A percentile compares a stretch with the other conserved stretches of the same genome.
Evolutionary conservation across 2,797 vertebrate species (phyloP).

Genomic region (Microtus californicus): DNA sequence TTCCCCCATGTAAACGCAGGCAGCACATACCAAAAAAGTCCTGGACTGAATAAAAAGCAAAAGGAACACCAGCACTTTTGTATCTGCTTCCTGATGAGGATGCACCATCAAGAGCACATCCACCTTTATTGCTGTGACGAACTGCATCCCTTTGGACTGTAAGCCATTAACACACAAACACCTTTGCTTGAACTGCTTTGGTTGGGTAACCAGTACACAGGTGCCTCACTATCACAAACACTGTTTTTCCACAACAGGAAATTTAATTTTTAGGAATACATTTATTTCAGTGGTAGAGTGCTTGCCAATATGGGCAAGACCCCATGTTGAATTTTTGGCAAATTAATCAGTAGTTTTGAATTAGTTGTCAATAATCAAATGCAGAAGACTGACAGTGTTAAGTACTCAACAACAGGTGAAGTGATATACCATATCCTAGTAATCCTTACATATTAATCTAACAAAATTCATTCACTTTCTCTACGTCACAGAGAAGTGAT

Average conservation of each 20-base stretch:
- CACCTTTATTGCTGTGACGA: neutral
- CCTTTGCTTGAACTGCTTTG: neutral
- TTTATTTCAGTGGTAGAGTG: neutral
- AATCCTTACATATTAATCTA: slow-evolving; percentile 17
- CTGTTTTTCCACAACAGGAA: neutral
- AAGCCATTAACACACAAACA: neutral
- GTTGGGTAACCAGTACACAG: neutral
- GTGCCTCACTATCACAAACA: neutral
- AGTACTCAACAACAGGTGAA: slow-evolving; percentile 3
- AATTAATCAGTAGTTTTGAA: neutral
- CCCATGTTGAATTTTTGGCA: neutral
- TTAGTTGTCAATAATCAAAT: slow-evolving; percentile 10
- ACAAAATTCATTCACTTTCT: neutral
- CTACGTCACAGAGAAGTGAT: neutral
- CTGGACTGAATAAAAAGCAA: neutral
- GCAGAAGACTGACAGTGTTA: slow-evolving; percentile 17
- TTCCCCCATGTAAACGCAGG: neutral
- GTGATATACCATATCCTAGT: neutral
- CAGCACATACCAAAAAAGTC: neutral
- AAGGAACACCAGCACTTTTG: neutral
- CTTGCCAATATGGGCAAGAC: neutral
- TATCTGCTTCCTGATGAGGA: neutral
- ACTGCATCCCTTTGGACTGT: neutral
- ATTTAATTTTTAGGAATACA: neutral
- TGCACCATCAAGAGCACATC: too few relatives aligned